These are phyloP conservation scores for Drosophila vallismaia DNA, from an alignment of 2,888 invertebrate genomes.

Conservation along the genomic window DNA sequence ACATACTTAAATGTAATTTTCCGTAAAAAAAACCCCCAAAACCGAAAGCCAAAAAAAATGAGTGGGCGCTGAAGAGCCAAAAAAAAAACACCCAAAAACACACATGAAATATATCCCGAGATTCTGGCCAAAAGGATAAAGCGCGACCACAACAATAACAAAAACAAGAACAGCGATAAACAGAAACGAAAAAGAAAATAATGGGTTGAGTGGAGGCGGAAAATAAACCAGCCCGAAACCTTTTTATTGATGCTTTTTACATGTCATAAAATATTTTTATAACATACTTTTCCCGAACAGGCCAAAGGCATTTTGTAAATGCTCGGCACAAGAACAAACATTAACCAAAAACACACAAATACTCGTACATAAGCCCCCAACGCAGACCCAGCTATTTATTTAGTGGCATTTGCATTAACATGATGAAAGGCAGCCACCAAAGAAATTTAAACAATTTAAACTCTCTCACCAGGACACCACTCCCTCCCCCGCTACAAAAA, in stretches of 20 bases:
- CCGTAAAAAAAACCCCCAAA: slow-evolving; percentile 55
- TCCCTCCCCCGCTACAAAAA: not conserved
- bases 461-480: slow-evolving; percentile 6
- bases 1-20: slow-evolving; percentile 77
- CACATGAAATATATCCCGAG: slow-evolving; percentile 55
- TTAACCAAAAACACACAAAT: slow-evolving; percentile 34
- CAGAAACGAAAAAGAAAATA: slow-evolving; percentile 35
- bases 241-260: slow-evolving; percentile 76
- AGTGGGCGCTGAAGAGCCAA: not conserved
- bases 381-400: slow-evolving; percentile 15
- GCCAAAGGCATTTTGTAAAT: slow-evolving; percentile 59
- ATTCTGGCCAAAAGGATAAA: slow-evolving; percentile 65
- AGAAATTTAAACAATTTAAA: slow-evolving; percentile 67
- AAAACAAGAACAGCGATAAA: slow-evolving; percentile 55
- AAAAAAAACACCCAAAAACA: slow-evolving; percentile 4
- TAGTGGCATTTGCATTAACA: slow-evolving; percentile 50
- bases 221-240: slow-evolving; percentile 39
- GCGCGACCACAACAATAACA: slow-evolving; percentile 47
- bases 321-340: slow-evolving; percentile 34
- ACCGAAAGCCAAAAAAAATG: slow-evolving; percentile 42
- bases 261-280: slow-evolving; percentile 79
- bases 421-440: slow-evolving; percentile 58
- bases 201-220: slow-evolving; percentile 7
- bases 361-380: not conserved
- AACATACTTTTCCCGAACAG: slow-evolving; percentile 60